phyloP scores from a whole-genome alignment of 2,113 vertebrate genomes.

The Thinocorus orbignyianus region DNA sequence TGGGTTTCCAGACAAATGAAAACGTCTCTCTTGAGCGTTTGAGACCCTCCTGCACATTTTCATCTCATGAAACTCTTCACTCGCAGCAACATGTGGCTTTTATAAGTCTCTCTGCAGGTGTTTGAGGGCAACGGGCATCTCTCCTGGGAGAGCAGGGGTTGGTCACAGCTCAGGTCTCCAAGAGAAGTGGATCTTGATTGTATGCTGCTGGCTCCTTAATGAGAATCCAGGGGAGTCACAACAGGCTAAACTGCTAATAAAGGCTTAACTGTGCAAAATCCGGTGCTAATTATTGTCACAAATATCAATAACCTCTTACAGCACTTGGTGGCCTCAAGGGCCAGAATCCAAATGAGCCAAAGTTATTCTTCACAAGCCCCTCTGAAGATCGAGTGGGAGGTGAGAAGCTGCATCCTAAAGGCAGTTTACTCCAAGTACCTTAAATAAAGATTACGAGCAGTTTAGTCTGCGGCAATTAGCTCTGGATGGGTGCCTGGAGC shows the following conservation, averaged over 20 bases:
- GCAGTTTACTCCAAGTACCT: not conserved
- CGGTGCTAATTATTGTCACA: not conserved
- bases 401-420: not conserved
- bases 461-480: not conserved
- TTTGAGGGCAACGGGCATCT: not conserved
- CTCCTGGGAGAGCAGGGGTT: not conserved
- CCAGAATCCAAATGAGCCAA: not conserved
- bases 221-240: not conserved
- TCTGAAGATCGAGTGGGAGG: not conserved
- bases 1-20: not conserved
- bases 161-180: not conserved
- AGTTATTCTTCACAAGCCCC: not conserved
- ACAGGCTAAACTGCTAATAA: not conserved
- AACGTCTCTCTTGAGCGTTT: fast-evolving
- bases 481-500: not conserved
- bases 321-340: not conserved
- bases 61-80: not conserved
- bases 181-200: not conserved
- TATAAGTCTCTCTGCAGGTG: no score
- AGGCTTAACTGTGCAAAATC: not conserved
- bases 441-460: not conserved
- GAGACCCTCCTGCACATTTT: not conserved
- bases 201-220: not conserved
- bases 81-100: not conserved
- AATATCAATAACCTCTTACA: no score